These are phyloP conservation scores for Tamias sibiricus DNA, from an alignment of 2,113 vertebrate genomes.

Conservation along the genomic window DNA sequence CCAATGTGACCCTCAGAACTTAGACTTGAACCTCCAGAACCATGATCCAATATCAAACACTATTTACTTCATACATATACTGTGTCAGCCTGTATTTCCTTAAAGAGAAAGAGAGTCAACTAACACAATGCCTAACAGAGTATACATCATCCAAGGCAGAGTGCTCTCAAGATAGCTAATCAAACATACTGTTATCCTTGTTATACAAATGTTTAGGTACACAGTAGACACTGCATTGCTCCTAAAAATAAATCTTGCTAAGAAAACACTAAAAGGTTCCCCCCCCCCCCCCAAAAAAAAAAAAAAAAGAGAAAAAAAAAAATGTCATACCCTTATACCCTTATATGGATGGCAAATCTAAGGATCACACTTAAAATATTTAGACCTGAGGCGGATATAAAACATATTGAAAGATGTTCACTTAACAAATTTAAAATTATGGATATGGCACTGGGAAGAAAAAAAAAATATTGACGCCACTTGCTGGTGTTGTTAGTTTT, in stretches of 20 bases:
- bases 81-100: too few relatives aligned
- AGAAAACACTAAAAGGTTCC: not conserved
- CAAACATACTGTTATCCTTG: not conserved
- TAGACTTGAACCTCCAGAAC: too few relatives aligned
- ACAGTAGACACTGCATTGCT: slow-evolving; percentile 20
- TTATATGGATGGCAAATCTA: slow-evolving; percentile 76
- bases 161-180: not conserved
- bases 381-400: slow-evolving; percentile 80
- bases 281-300: slow-evolving; percentile 37
- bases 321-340: too few relatives aligned
- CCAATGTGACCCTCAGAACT: too few relatives aligned
- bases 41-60: too few relatives aligned
- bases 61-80: too few relatives aligned
- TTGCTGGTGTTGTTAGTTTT: too few relatives aligned
- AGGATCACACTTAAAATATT: slow-evolving; percentile 78
- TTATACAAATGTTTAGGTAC: not conserved
- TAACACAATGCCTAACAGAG: not conserved
- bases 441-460: too few relatives aligned
- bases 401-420: too few relatives aligned
- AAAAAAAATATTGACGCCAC: too few relatives aligned
- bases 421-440: too few relatives aligned
- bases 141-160: not conserved
- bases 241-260: slow-evolving; percentile 72
- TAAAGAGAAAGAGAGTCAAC: too few relatives aligned
- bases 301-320: not conserved